Evolutionary conservation across 2,113 vertebrate species (phyloP), one percentile per base, ranked within the genome.

Genomic region (Catharus minimus): DNA sequence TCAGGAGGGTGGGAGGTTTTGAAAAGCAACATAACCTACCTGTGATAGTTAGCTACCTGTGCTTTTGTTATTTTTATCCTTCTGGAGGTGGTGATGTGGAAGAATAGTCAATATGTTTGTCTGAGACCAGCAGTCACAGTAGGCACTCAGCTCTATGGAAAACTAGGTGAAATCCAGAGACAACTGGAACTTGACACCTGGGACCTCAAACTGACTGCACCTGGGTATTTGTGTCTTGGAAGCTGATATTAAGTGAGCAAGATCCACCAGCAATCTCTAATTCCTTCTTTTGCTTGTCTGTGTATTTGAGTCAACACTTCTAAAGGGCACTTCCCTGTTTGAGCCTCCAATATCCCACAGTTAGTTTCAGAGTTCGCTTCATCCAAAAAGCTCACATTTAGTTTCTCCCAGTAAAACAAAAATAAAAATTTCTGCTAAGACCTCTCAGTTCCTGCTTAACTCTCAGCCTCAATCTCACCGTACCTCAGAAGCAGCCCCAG

Each of bases 61-160:
- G 32, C 36, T 80, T 93, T 50, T 93, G 39, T 33, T 60, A 23
- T 92, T 90, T 86, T 44, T 83, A 2, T 78, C 39, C 21, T 88
- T 67, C 36, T 89, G 73, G 44, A 87, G n/a, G 5, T 60, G 22
- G 21, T 67, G 30, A 56, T 7, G 20, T n/a, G 30, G n/a, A 36
- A 64, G 10, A 28, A 53, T 2, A 65, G 38, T 50, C 16, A 76
- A 44, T 20, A 12, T n/a, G 11, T 50, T 86, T 88, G 18, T 55
- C 36, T 89, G 47, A 80, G 52, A 82, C 50, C 28, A 79, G 11
- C 38, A 64, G 33, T 22, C 30, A 47, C 53, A 91, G 46, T 36
- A 85, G 22, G 22, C 26, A 36, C 21, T 47, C 39, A 72, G 71
- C 3, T 88, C 13, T 28, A 27, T 27, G 13, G 60, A 33, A 89